Percentiles rank a stretch among this genome's conserved stretches.
Evolutionary conservation across 2,888 invertebrate species (phyloP).

Genomic region (Oxytorus armatus): DNA sequence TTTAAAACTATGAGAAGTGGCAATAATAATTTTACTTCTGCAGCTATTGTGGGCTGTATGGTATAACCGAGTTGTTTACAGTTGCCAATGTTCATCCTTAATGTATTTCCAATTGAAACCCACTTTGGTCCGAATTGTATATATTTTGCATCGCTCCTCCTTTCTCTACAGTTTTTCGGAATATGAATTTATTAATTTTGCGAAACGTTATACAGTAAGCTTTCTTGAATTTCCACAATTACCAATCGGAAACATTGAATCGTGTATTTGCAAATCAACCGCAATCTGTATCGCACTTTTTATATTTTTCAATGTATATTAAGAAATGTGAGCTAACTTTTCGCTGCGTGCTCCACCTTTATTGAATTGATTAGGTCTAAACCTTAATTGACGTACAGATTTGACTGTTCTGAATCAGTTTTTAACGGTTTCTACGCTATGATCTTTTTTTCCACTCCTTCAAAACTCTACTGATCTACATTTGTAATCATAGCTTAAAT

Average conservation of each 20-base stretch:
- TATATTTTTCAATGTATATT: neutral
- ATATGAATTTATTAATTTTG: too few relatives aligned
- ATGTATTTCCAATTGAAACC: too few relatives aligned
- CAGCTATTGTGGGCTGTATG: too few relatives aligned
- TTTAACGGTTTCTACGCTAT: neutral
- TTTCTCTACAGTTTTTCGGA: too few relatives aligned
- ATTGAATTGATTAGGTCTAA: neutral
- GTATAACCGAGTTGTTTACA: too few relatives aligned
- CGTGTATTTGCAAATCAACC: neutral
- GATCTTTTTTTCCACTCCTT: neutral
- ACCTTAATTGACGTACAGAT: neutral
- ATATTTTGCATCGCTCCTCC: too few relatives aligned
- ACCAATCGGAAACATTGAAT: too few relatives aligned
- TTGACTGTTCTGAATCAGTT: neutral
- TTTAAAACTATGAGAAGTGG: neutral
- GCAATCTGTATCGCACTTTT: neutral
- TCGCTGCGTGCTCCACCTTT: neutral
- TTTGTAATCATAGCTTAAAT: too few relatives aligned
- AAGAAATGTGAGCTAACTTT: neutral
- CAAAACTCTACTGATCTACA: too few relatives aligned
- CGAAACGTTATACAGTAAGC: neutral
- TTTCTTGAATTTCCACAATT: neutral
- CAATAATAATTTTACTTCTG: neutral
- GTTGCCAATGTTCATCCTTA: too few relatives aligned
- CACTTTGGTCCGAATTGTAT: too few relatives aligned